Conservation (phyloP, 2,888 invertebrate species). For the Hydrotaea diabolus region DNA sequence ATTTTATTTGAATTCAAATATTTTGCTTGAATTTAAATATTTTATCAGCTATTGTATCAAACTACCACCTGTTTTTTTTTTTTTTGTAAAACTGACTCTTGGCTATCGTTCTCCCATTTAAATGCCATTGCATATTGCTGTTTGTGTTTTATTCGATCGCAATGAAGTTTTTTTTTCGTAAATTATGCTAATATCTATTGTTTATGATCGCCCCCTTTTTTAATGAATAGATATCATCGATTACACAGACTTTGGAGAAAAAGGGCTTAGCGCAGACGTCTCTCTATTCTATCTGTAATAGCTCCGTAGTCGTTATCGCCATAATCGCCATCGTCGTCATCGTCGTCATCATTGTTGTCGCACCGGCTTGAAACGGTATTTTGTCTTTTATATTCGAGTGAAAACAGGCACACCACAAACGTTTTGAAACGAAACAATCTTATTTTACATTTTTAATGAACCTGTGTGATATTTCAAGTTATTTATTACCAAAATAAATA, state of each 20-base stretch:
- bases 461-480: constrained; percentile 13
- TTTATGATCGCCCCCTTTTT: constrained; percentile 2
- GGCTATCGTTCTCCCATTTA: background rate
- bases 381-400: background rate
- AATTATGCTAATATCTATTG: background rate
- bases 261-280: background rate
- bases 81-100: background rate
- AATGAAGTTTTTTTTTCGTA: background rate
- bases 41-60: too few species aligned
- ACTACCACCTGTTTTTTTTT: too few species aligned
- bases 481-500: constrained; percentile 23
- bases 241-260: background rate
- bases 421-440: background rate
- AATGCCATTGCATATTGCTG: background rate
- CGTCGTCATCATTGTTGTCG: background rate
- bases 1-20: too few species aligned
- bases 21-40: too few species aligned
- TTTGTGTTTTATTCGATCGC: background rate
- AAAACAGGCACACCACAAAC: background rate
- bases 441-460: constrained; percentile 30
- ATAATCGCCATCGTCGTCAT: background rate
- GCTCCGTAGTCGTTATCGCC: background rate
- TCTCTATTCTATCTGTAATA: background rate
- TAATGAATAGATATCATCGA: background rate
- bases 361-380: background rate